Conservation (phyloP, 1,140 invertebrate species). For the Panagrolaimus sp. region DNA sequence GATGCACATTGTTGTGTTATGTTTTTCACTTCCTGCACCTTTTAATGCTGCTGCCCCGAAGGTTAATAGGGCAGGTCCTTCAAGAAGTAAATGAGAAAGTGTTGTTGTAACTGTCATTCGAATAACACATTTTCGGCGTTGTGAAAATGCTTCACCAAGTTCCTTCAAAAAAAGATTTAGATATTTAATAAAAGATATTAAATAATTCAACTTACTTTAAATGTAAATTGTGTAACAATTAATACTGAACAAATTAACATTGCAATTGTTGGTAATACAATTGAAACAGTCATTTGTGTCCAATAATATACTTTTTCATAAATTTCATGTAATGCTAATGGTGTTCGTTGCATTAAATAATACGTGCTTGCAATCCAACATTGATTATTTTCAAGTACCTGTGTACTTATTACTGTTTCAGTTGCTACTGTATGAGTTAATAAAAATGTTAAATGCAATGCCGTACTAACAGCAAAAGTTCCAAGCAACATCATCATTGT, state of each 20-base stretch:
- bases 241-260: constrained; percentile 54
- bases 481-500: constrained; percentile 36
- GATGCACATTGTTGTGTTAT: constrained; percentile 42
- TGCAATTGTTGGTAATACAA: constrained; percentile 51
- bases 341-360: constrained; percentile 23
- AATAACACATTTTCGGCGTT: constrained; percentile 56
- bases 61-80: constrained; percentile 52
- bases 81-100: constrained; percentile 52
- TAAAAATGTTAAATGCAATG: constrained; percentile 47
- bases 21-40: constrained; percentile 36
- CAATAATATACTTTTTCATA: constrained; percentile 52
- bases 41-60: constrained; percentile 52
- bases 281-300: constrained; percentile 49
- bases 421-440: constrained; percentile 42
- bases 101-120: constrained; percentile 57
- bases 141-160: constrained; percentile 53
- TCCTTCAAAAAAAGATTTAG: constrained; percentile 33
- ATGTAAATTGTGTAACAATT: constrained; percentile 50
- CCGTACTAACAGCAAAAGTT: constrained; percentile 35
- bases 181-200: constrained; percentile 10
- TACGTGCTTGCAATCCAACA: constrained; percentile 7
- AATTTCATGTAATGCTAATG: constrained; percentile 22
- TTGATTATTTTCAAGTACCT: background rate
- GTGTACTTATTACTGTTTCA: background rate
- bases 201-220: constrained; percentile 44